Conservation (phyloP, 2,888 invertebrate species). For the Drosophila yooni region DNA sequence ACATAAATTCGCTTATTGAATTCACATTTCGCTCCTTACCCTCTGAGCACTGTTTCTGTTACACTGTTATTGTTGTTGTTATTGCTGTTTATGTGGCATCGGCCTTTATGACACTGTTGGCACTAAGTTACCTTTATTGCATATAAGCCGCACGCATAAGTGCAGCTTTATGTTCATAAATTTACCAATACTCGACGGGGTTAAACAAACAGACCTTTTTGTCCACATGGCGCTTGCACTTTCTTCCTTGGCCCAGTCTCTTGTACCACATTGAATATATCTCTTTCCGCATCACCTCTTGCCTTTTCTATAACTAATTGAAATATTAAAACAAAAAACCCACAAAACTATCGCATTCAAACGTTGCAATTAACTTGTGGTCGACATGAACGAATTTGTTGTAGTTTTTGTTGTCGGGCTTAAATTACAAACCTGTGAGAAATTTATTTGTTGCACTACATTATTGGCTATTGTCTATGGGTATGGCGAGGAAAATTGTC, state of each 20-base stretch:
- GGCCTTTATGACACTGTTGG: slow-evolving; percentile 78
- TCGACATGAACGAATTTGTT: slow-evolving; percentile 24
- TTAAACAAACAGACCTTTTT: slow-evolving; percentile 67
- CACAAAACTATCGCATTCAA: slow-evolving; percentile 71
- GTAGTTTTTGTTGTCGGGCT: slow-evolving; percentile 30
- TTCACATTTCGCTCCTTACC: slow-evolving; percentile 45
- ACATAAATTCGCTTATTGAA: slow-evolving; percentile 68
- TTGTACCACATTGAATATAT: background rate
- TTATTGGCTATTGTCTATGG: slow-evolving; percentile 18
- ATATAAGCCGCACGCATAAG: slow-evolving; percentile 80
- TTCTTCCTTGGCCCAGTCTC: slow-evolving; percentile 49
- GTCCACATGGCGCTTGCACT: slow-evolving; percentile 58
- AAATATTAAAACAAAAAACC: slow-evolving; percentile 67
- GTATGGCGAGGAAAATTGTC: background rate
- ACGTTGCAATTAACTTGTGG: slow-evolving; percentile 60
- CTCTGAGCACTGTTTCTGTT: slow-evolving; percentile 14
- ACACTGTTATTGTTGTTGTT: slow-evolving; percentile 22
- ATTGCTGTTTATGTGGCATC: slow-evolving; percentile 69
- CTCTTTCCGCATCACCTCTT: slow-evolving; percentile 1
- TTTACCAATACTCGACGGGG: slow-evolving; percentile 71
- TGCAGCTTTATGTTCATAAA: slow-evolving; percentile 79
- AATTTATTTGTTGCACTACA: slow-evolving; percentile 30
- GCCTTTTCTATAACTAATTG: slow-evolving; percentile 63
- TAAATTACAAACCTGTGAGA: slow-evolving; percentile 68
- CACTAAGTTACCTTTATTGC: slow-evolving; percentile 81